Percentiles rank a stretch among this genome's conserved stretches.
Evolutionary conservation across 2,888 invertebrate genomes (phyloP).

Genomic region (Laothoe populi): DNA sequence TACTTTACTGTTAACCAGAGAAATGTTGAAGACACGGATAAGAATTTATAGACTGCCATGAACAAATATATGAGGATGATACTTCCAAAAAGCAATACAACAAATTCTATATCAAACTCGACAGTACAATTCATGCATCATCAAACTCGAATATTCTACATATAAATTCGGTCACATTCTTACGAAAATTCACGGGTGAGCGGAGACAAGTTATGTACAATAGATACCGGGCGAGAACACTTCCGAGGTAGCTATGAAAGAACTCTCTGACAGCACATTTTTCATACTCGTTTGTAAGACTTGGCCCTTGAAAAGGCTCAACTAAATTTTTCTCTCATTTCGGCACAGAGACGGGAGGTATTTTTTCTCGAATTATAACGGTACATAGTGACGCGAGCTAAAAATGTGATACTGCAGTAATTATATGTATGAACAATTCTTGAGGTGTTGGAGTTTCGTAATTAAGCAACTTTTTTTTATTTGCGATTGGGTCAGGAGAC

Average conservation of each 20-base stretch:
- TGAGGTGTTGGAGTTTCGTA: not conserved
- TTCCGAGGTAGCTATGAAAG: slow-evolving; percentile 17
- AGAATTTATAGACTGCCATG: too few species aligned
- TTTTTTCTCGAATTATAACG: not conserved
- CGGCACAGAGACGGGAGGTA: not conserved
- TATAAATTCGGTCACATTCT: slow-evolving; percentile 7
- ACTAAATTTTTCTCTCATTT: slow-evolving; percentile 20
- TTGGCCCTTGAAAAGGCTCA: slow-evolving; percentile 20
- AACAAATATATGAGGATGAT: not conserved
- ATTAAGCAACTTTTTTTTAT: too few species aligned
- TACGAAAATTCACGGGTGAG: slow-evolving; percentile 11
- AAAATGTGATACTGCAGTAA: not conserved
- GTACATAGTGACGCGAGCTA: too few species aligned
- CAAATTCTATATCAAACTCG: not conserved
- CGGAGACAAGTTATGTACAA: slow-evolving; percentile 8
- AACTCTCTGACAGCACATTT: slow-evolving; percentile 28
- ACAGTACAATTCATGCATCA: not conserved
- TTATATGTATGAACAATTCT: slow-evolving; percentile 3
- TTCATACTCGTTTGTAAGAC: slow-evolving; percentile 24
- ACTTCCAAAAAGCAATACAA: not conserved
- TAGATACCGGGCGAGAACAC: slow-evolving; percentile 16
- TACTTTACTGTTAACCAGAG: too few species aligned
- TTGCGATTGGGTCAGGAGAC: too few species aligned
- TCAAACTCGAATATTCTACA: slow-evolving; percentile 3
- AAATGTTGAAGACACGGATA: too few species aligned